phyloP scores from a whole-genome alignment of 2,797 vertebrate species.

The Heliangelus exortis region DNA sequence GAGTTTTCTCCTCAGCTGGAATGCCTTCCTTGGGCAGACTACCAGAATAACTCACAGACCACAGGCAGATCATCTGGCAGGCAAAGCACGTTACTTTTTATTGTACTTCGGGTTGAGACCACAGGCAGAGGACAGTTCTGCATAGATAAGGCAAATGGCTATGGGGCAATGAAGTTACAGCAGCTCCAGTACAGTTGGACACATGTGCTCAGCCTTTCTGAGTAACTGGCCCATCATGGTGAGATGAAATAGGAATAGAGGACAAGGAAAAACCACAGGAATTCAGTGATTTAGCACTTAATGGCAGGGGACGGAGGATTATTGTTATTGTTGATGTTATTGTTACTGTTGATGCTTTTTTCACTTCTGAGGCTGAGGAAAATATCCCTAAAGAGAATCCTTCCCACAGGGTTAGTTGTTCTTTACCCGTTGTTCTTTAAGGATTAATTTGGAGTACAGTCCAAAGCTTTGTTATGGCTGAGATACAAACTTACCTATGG shows the following conservation, averaged over 20 bases:
- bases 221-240: background rate
- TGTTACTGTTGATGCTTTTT: background rate
- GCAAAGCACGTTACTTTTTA: background rate
- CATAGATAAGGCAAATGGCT: background rate
- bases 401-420: background rate
- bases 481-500: background rate
- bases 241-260: background rate
- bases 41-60: background rate
- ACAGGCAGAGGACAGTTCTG: background rate
- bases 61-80: background rate
- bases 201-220: rapidly evolving
- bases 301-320: background rate
- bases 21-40: background rate
- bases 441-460: background rate
- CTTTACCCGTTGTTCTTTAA: background rate
- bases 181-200: background rate
- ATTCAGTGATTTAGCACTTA: background rate
- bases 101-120: background rate
- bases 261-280: background rate
- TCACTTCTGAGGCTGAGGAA: background rate
- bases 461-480: background rate
- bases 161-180: background rate
- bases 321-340: too few relatives aligned
- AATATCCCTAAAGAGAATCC: background rate
- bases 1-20: background rate